Percentiles rank a stretch among this genome's conserved stretches.
Conservation (phyloP, 2,888 invertebrate genomes). For the Clanis bilineata region DNA sequence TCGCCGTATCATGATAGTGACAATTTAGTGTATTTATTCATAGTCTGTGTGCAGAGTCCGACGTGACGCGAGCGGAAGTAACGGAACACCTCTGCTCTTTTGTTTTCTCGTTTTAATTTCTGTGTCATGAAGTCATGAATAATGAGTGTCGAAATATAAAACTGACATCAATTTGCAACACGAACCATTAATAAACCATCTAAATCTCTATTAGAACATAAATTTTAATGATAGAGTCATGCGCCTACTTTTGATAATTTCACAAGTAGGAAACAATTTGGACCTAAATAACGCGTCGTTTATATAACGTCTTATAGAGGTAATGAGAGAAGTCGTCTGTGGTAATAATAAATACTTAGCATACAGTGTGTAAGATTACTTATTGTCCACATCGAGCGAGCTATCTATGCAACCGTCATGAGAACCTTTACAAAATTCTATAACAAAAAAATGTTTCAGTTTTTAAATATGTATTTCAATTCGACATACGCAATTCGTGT, state of each 20-base stretch:
- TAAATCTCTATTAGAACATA: slow-evolving; percentile 5
- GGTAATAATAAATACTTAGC: slow-evolving; percentile 5
- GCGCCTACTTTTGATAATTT: slow-evolving; percentile 8
- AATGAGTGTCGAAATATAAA: slow-evolving; percentile 32
- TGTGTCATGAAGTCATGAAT: slow-evolving; percentile 49
- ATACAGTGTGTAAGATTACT: slow-evolving; percentile 3
- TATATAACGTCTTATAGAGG: slow-evolving; percentile 1
- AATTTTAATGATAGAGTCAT: slow-evolving; percentile 1
- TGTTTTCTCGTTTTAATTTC: slow-evolving; percentile 51
- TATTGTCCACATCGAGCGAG: not conserved
- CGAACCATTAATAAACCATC: not conserved
- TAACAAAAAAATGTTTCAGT: not conserved
- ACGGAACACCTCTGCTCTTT: slow-evolving; percentile 51
- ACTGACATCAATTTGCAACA: slow-evolving; percentile 6
- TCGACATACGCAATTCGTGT: slow-evolving; percentile 36
- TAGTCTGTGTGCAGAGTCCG: slow-evolving; percentile 40
- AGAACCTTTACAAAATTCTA: not conserved
- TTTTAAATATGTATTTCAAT: slow-evolving; percentile 23
- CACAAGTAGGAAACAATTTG: slow-evolving; percentile 10
- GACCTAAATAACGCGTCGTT: slow-evolving; percentile 6
- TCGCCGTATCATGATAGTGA: slow-evolving; percentile 38
- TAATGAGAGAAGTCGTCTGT: not conserved
- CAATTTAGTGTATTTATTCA: slow-evolving; percentile 44
- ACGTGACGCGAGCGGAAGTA: slow-evolving; percentile 56
- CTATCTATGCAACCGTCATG: not conserved